phyloP scores from a whole-genome alignment of 2,888 invertebrate genomes.

The Amphipyra tragopoginis region DNA sequence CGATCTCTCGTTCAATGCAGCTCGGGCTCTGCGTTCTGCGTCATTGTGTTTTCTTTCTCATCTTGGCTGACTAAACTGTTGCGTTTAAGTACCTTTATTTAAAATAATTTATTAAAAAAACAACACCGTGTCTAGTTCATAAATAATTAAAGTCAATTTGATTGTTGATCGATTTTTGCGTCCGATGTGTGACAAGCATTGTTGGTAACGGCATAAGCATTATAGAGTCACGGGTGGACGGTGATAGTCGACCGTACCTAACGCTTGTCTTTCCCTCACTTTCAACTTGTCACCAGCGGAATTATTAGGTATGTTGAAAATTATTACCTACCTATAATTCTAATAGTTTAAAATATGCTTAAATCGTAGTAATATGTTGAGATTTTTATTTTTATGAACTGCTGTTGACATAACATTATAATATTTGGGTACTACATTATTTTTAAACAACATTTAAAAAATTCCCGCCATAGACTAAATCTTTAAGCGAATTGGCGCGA shows the following conservation, averaged over 20 bases:
- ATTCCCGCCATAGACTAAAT: too few relatives aligned
- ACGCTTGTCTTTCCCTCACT: constrained; percentile 30
- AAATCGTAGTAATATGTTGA: too few relatives aligned
- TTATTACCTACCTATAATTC: not conserved
- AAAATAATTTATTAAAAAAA: constrained; percentile 2
- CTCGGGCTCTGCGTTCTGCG: constrained; percentile 23
- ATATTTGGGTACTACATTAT: too few relatives aligned
- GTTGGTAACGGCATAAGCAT: constrained; percentile 62
- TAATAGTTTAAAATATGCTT: too few relatives aligned
- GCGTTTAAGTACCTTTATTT: constrained; percentile 7
- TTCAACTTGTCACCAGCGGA: constrained; percentile 4
- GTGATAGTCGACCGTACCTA: constrained; percentile 65
- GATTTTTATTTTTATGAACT: too few relatives aligned
- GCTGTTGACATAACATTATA: too few relatives aligned
- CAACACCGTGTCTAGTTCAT: constrained; percentile 34
- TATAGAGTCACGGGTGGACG: constrained; percentile 65
- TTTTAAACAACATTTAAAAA: too few relatives aligned
- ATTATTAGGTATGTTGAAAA: constrained; percentile 31
- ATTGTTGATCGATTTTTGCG: constrained; percentile 75
- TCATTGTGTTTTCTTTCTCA: constrained; percentile 57
- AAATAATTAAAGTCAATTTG: constrained; percentile 61
- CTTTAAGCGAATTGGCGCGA: too few relatives aligned
- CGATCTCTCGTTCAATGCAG: constrained; percentile 28
- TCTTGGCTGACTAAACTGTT: constrained; percentile 32
- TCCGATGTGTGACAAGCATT: constrained; percentile 62